Evolutionary conservation across 30 jellyfish, hydroid and myxozoan genomes (phyloP), one percentile per base, ranked within the genome.

Genomic region (Aurelia sp.): DNA sequence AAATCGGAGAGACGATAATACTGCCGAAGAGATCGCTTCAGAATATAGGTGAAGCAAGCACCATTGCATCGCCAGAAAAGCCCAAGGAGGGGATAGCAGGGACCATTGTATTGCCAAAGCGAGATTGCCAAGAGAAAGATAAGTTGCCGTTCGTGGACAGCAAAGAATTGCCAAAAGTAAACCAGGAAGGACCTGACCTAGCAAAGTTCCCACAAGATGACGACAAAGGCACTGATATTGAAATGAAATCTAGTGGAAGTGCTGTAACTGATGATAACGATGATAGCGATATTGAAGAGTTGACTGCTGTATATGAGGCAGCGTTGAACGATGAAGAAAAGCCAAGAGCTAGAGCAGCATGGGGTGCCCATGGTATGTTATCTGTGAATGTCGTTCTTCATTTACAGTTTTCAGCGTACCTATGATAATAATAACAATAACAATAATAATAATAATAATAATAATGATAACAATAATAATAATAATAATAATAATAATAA

Each of bases 341-440:
- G 38, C 93, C 93, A 33, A 72, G 47, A 57, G 76, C 93, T 2
- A 84, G 93, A 73, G 84, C 93, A 11, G 93, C 93, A n/a, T 84
- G 93, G 93, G 82, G 76, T 17, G 87, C 82, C 16, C 15, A 84
- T 60, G 88, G 93, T 84, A 71, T 55, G 82, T 9, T 44, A 44
- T 44, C 9, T 44, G 8, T 44, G 55, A 1, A 9, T 44, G 0
- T 44, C 55, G 55, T 7, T 5, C 55, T 44, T 44, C 16, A 44
- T 44, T 44, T 44, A 8, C 55, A 44, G 9, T 13, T 44, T 44
- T 44, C 16, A 44, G 55, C 55, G 55, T 44, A 44, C 52, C 52
- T 7, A 5, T n/a, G n/a, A n/a, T n/a, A n/a, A n/a, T n/a, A n/a
- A n/a, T n/a, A n/a, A n/a, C n/a, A n/a, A n/a, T n/a, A n/a, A n/a